phyloP scores from a whole-genome alignment of 92 coral and sea anemone species.

The Micromussa lordhowensis region DNA sequence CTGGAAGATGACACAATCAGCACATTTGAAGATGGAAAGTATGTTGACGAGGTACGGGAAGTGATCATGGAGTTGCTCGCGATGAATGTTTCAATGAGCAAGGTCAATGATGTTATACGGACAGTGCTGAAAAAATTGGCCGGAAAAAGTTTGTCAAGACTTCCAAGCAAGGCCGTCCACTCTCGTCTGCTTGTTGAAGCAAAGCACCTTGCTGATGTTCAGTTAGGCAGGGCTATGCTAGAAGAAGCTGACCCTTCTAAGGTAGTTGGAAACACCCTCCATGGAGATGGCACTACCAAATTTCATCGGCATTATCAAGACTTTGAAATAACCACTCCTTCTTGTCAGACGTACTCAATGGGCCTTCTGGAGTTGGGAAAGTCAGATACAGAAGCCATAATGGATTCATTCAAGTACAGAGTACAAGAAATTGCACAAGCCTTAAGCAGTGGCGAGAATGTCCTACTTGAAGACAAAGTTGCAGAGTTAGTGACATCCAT shows the following conservation, averaged over 20 bases:
- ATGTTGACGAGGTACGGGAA: conserved; percentile 44
- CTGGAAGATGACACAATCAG: conserved; percentile 6
- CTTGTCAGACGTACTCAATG: conserved; percentile 42
- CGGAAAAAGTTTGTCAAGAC: conserved; percentile 35
- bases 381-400: conserved; percentile 41
- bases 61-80: conserved; percentile 48
- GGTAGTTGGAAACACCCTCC: conserved; percentile 52
- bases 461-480: conserved; percentile 22
- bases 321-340: conserved; percentile 49
- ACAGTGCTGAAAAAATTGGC: conserved; percentile 41
- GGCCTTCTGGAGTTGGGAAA: conserved; percentile 59
- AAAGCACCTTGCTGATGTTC: conserved; percentile 48
- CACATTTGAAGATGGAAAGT: conserved; percentile 49
- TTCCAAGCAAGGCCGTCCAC: conserved; percentile 56
- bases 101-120: conserved; percentile 45
- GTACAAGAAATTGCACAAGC: conserved; percentile 51
- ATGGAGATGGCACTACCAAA: conserved; percentile 49
- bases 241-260: conserved; percentile 41
- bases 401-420: conserved; percentile 49
- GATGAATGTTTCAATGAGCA: conserved; percentile 54
- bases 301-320: conserved; percentile 53
- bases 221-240: conserved; percentile 57
- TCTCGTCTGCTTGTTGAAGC: conserved; percentile 52
- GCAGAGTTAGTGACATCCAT: conserved; percentile 50
- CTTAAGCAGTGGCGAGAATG: conserved; percentile 29